Conservation (phyloP, 64 coral and sea anemone species). For the Astreopora myriophthalma region DNA sequence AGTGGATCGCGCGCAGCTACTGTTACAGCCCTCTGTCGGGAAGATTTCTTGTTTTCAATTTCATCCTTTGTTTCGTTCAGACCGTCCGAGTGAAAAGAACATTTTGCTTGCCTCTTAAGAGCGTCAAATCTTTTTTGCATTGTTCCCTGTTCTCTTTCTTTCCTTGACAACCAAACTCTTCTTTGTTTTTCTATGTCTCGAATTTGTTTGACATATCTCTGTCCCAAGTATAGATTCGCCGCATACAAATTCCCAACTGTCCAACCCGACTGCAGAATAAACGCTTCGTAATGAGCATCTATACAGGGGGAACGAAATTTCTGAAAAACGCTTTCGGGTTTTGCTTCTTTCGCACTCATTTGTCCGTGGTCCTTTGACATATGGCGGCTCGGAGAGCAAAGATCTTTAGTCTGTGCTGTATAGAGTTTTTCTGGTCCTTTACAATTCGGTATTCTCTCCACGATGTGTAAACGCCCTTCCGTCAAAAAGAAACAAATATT, state of each 20-base stretch:
- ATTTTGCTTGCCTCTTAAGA: conserved; percentile 19
- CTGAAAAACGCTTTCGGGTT: background rate
- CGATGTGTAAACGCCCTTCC: too few species aligned
- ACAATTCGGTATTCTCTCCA: too few species aligned
- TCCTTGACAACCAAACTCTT: conserved; percentile 70
- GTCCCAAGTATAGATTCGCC: conserved; percentile 81
- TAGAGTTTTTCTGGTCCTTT: background rate
- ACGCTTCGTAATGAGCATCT: conserved; percentile 86
- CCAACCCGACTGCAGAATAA: conserved; percentile 79
- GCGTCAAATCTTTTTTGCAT: conserved; percentile 60
- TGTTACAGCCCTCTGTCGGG: background rate
- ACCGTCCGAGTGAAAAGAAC: background rate
- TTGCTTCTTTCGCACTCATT: background rate
- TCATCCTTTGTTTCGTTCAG: background rate
- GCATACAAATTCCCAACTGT: conserved; percentile 85
- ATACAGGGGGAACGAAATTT: conserved; percentile 78
- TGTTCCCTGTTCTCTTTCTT: conserved; percentile 75
- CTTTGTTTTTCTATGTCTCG: conserved; percentile 71
- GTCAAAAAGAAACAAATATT: too few species aligned
- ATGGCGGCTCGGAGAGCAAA: background rate
- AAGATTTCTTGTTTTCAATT: background rate
- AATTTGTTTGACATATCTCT: conserved; percentile 80
- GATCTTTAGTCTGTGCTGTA: background rate
- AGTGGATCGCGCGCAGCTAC: background rate
- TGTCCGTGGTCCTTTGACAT: background rate